Percentiles rank a stretch among this genome's conserved stretches.
Conservation (phyloP, 2,888 invertebrate genomes). For the Pristionchus fissidentatus region DNA sequence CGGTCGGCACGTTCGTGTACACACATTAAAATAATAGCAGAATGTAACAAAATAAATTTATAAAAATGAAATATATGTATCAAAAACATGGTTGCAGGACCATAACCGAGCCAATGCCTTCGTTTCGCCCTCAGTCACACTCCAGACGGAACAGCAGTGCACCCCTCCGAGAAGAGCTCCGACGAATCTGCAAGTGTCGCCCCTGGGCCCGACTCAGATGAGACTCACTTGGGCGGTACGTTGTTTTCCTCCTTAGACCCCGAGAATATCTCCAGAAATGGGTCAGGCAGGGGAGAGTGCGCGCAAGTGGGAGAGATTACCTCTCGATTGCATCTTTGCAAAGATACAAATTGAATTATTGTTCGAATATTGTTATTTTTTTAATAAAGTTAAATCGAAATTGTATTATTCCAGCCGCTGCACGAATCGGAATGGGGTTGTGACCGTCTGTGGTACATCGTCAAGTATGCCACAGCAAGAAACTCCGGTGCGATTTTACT, state of each 20-base stretch:
- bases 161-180: conserved; percentile 69
- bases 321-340: no score
- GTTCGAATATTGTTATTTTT: no score
- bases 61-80: no score
- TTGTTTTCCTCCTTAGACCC: no score
- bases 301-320: no score
- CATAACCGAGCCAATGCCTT: conserved; percentile 70
- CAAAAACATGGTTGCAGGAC: conserved; percentile 51
- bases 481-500: conserved; percentile 49
- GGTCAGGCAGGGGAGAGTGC: no score
- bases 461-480: conserved; percentile 71
- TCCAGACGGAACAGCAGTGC: conserved; percentile 68
- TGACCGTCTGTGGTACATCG: conserved; percentile 74
- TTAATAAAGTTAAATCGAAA: no score
- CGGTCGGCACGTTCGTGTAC: neutral
- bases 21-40: no score
- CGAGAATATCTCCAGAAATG: no score
- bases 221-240: conserved; percentile 72
- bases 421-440: conserved; percentile 75
- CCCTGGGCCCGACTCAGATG: conserved; percentile 74
- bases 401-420: conserved; percentile 67
- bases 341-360: no score
- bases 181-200: conserved; percentile 64
- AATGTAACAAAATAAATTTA: no score
- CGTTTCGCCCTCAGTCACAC: conserved; percentile 70